Conservation (phyloP, 2,888 invertebrate species). For the Ferdinandea cuprea region DNA sequence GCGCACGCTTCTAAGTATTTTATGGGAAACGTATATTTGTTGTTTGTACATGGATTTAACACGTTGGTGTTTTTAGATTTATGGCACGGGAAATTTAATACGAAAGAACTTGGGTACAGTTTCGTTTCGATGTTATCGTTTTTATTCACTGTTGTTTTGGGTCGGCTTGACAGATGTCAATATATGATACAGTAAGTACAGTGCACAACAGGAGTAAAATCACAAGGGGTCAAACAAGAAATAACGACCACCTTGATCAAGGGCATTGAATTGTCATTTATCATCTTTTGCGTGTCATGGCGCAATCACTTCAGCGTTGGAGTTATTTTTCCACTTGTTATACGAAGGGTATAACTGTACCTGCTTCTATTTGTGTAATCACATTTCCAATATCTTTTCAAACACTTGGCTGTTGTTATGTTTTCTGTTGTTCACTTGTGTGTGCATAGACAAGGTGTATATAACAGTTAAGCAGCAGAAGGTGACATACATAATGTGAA, state of each 20-base stretch:
- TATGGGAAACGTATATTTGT: conserved; percentile 31
- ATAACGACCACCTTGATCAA: conserved; percentile 60
- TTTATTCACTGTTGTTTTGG: conserved; percentile 4
- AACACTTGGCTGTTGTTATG: conserved; percentile 23
- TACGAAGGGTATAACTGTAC: conserved; percentile 51
- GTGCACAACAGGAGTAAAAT: background rate
- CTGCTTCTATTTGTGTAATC: conserved; percentile 20
- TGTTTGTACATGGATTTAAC: conserved; percentile 20
- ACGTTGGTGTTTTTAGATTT: conserved; percentile 25
- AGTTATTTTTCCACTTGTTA: conserved; percentile 5
- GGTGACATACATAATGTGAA: conserved; percentile 39
- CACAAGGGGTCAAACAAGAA: background rate
- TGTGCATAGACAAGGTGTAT: conserved; percentile 38
- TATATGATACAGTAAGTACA: conserved; percentile 3
- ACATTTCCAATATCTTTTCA: conserved; percentile 46
- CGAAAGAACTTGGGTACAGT: conserved; percentile 55
- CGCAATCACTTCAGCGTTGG: background rate
- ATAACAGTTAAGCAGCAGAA: conserved; percentile 42
- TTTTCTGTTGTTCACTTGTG: conserved; percentile 5
- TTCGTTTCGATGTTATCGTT: conserved; percentile 38
- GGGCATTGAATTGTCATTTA: conserved; percentile 32
- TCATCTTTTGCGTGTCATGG: conserved; percentile 3
- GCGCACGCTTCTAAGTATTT: conserved; percentile 44
- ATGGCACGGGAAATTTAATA: conserved; percentile 15
- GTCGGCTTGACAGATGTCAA: conserved; percentile 55